Conservation (phyloP, 1,140 invertebrate species). For the Harpegnathos saltator region DNA sequence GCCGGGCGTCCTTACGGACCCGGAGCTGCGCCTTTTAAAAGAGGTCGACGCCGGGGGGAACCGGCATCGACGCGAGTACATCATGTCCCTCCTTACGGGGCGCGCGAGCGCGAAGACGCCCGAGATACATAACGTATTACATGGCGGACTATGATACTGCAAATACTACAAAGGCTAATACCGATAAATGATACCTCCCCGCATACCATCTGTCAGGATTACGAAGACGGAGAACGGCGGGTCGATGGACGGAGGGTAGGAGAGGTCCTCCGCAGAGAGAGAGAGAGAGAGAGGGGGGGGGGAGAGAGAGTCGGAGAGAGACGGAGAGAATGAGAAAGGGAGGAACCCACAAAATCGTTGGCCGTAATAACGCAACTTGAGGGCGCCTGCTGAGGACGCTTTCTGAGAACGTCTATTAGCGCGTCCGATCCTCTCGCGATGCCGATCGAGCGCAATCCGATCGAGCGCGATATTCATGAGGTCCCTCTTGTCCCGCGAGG, state of each 20-base stretch:
- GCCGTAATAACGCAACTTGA: neutral
- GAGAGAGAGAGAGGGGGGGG: neutral
- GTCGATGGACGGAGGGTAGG: neutral
- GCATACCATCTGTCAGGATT: conserved; percentile 69
- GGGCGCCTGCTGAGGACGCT: neutral
- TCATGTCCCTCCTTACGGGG: conserved; percentile 34
- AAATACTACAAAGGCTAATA: conserved; percentile 67
- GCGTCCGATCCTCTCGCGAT: too few relatives aligned
- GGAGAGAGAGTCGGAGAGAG: too few relatives aligned
- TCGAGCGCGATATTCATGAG: neutral
- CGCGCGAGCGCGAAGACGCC: neutral
- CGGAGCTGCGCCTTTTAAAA: conserved; percentile 26
- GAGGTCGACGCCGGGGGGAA: conserved; percentile 2
- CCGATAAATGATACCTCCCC: conserved; percentile 66
- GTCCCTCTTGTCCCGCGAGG: neutral
- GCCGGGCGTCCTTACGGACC: conserved; percentile 6
- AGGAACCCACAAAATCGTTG: too few relatives aligned
- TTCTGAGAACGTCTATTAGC: conserved; percentile 4
- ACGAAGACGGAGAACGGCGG: conserved; percentile 8
- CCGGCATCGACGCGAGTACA: conserved; percentile 50
- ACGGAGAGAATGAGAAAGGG: neutral
- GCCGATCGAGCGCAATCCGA: neutral
- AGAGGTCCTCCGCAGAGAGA: neutral
- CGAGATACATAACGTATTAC: conserved; percentile 59
- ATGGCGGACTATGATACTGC: conserved; percentile 45